Evolutionary conservation across 2,888 invertebrate genomes (phyloP), one percentile per base, ranked within the genome.

Genomic region (Lycaena phlaeas): DNA sequence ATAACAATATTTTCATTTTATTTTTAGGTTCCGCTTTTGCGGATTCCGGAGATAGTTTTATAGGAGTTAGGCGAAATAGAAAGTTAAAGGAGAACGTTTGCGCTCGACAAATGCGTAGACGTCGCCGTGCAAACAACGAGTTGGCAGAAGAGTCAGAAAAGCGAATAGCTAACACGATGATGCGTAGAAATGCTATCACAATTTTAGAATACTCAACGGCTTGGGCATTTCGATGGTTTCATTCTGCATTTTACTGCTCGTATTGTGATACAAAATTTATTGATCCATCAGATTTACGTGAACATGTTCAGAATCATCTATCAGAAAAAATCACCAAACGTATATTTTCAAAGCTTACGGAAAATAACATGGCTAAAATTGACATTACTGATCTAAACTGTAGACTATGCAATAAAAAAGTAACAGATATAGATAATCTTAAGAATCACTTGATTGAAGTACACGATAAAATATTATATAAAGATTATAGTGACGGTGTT

Each of bases 341-440:
- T 43, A 56, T 84, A 10, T 84, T 82, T 46, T 56, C 73, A 0
- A 84, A 84, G 51, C 52, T 82, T 1, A 73, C 62, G 1, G 81
- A 81, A 59, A 81, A 81, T 46, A 82, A 81, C 46, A 73, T 79
- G 77, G 59, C 82, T 2, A 84, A 84, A 63, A 59, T 82, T n/a
- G 82, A 84, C 27, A 60, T 81, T 14, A 57, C 67, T 0, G 57
- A 69, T 38, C 57, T 82, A 4, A 56, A 50, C 10, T 84, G 84
- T 54, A 68, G 68, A 27, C 27, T 78, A 1, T 84, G 84, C 48
- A 52, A 56, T 36, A 44, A 50, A n/a, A 15, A 45, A 17, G 36
- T 78, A 2, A 54, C 59, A 10, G 54, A 52, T 11, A 51, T 82
- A 31, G 68, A 75, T 5, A 45, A 49, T 27, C 54, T 82, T 2